Conservation (phyloP, 2,113 vertebrate species). For the Bagarius yarrelli region DNA sequence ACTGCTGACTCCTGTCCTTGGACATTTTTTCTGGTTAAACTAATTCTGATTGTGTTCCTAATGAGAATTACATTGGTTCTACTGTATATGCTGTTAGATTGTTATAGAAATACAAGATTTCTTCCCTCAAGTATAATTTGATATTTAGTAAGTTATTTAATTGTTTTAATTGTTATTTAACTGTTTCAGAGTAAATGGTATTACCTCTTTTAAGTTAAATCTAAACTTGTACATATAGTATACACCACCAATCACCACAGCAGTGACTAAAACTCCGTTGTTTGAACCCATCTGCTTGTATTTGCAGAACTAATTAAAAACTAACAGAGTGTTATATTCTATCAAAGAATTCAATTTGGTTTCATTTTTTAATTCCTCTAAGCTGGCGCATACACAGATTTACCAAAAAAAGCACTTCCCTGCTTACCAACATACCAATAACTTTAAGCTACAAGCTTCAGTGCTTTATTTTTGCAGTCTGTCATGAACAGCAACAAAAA, state of each 20-base stretch:
- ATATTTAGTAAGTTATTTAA: neutral
- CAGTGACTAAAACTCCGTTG: neutral
- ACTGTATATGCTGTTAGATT: neutral
- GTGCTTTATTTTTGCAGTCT: neutral
- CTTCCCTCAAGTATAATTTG: neutral
- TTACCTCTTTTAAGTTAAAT: neutral
- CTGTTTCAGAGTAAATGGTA: neutral
- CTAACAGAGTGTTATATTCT: conserved; percentile 4
- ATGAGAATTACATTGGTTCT: neutral
- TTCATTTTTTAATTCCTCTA: conserved; percentile 1
- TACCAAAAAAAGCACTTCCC: neutral
- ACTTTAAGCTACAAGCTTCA: neutral
- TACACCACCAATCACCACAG: neutral
- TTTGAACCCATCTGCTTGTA: conserved; percentile 15
- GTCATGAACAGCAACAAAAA: neutral
- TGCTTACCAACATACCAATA: neutral
- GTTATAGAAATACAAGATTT: neutral
- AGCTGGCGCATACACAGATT: neutral
- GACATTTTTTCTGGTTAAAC: conserved; percentile 18
- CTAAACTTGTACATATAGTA: neutral
- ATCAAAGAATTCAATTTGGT: neutral
- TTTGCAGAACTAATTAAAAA: conserved; percentile 20
- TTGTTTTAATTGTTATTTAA: no score
- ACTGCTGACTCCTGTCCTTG: conserved; percentile 32
- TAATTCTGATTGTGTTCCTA: neutral